A percentile compares a stretch with the other conserved stretches of the same genome.
Evolutionary conservation across 2,113 vertebrate genomes (phyloP).

Genomic region (Chiloscyllium plagiosum): DNA sequence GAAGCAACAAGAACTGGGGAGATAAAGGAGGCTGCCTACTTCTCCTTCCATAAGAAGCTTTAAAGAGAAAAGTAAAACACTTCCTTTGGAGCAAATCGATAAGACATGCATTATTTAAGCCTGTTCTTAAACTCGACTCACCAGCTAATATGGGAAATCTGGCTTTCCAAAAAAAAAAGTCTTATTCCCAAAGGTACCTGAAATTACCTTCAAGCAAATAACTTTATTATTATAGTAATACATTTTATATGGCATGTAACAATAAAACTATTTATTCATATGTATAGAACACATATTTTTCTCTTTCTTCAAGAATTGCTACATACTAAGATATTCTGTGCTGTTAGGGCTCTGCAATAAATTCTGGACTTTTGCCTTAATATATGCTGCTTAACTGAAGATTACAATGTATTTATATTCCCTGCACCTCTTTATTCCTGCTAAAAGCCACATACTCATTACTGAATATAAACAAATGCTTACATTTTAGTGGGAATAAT

Average conservation of each 20-base stretch:
- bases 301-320: not conserved
- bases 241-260: not conserved
- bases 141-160: not conserved
- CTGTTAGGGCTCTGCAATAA: not conserved
- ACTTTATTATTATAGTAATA: not conserved
- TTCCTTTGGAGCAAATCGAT: not conserved
- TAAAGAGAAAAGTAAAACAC: not conserved
- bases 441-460: not conserved
- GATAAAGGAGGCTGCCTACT: not conserved
- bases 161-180: not conserved
- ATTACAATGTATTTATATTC: not conserved
- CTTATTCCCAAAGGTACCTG: not conserved
- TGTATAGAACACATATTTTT: not conserved
- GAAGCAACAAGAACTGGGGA: not conserved
- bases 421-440: not conserved
- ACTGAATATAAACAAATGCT: constrained; percentile 22
- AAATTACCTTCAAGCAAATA: not conserved
- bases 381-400: not conserved
- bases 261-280: not conserved
- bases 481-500: constrained; percentile 1
- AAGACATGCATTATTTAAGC: not conserved
- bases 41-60: not conserved
- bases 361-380: not conserved
- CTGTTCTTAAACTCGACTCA: not conserved
- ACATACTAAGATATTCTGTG: not conserved